Base-by-base conservation (phyloP, 2,113 vertebrate species). In the Onychorhynchus coronatus region DNA sequence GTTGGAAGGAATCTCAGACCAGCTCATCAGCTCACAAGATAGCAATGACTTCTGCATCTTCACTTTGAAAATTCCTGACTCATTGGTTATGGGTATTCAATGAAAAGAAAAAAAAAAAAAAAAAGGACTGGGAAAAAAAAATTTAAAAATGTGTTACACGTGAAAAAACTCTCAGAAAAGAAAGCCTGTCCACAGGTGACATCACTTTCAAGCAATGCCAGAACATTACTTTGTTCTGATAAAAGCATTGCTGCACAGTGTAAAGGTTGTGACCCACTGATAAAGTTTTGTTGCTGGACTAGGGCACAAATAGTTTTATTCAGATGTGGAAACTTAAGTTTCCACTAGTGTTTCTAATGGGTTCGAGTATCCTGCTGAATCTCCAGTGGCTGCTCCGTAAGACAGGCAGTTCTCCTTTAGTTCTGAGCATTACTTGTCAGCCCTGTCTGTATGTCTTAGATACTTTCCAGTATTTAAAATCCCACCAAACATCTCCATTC, bases 321-420 rank as follows among this genome's bases (percentile, higher is more conserved):
- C 21, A 63, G 10, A 6, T 42, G 30, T 12, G 30, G 42, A 50
- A 88, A 75, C 19, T 42, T 37, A 30, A 42, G 27, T 24, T 85
- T 44, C 22, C 22, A 31, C 6, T 49, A 12, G 7, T 33, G 9
- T 55, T 89, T 89, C 52, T 89, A 44, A 23, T 35, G 14, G 24
- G 5, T 6, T 42, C 7, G 6, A 33, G 20, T 31, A 70, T 19
- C 33, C 37, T 2, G 0, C 33, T 37, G 41, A 72, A 20, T 5
- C 11, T 42, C 9, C 35, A 61, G 30, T 31, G 62, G 41, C 31
- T 31, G 61, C 39, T 85, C 23, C 37, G 46, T 53, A n/a, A 49
- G 22, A 33, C 10, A 79, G 21, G 25, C 8, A 75, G 19, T 44
- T 44, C 19, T 50, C 8, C 17, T 27, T n/a, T 28, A 44, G 22